Evolutionary conservation across 2,888 invertebrate genomes (phyloP).

Genomic region (Carterocephalus palaemon): DNA sequence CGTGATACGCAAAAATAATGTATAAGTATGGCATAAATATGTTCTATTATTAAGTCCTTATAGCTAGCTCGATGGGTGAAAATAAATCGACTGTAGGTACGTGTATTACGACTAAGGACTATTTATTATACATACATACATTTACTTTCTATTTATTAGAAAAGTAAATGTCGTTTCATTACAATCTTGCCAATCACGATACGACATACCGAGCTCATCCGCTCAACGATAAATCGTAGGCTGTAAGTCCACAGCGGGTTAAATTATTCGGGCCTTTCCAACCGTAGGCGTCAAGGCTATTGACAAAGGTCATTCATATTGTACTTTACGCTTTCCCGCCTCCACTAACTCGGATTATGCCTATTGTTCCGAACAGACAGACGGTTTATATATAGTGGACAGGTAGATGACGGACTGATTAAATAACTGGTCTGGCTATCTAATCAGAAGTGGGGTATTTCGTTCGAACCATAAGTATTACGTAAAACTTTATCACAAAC

Average conservation of each 20-base stretch:
- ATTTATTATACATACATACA: too few relatives aligned
- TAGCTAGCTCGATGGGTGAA: too few relatives aligned
- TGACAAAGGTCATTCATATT: conserved; percentile 75
- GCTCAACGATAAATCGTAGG: conserved; percentile 34
- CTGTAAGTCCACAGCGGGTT: conserved; percentile 41
- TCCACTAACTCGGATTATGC: conserved; percentile 65
- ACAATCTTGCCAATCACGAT: too few relatives aligned
- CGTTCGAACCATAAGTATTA: too few relatives aligned
- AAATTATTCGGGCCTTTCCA: conserved; percentile 55
- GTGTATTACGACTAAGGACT: too few relatives aligned
- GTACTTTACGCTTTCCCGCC: conserved; percentile 61
- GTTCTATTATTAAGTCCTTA: too few relatives aligned
- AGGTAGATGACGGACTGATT: neutral
- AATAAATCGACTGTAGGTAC: too few relatives aligned
- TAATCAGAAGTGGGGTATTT: too few relatives aligned
- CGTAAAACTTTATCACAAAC: too few relatives aligned
- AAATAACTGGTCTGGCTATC: too few relatives aligned
- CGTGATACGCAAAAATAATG: too few relatives aligned
- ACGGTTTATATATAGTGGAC: neutral
- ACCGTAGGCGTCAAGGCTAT: conserved; percentile 56
- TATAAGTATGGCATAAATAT: too few relatives aligned
- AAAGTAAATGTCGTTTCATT: neutral
- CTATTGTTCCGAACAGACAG: conserved; percentile 39
- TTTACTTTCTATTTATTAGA: neutral
- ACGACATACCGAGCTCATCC: conserved; percentile 5